Conservation (phyloP, 2,888 invertebrate species). For the Pasiphila rectangulata region DNA sequence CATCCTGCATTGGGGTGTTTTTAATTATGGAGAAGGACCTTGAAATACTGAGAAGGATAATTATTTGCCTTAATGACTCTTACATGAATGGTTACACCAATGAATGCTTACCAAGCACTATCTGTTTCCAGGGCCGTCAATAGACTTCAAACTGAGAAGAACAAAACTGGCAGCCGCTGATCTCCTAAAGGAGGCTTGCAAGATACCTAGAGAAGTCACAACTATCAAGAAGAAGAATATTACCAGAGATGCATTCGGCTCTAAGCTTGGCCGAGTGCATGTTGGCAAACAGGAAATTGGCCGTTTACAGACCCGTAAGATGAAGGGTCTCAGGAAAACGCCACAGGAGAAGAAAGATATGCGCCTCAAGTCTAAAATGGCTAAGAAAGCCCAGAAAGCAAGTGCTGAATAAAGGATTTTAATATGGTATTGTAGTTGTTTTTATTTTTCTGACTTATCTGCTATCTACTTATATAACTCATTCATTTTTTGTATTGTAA, state of each 20-base stretch:
- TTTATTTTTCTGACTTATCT: conserved; percentile 3
- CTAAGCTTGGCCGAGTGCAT: conserved; percentile 94
- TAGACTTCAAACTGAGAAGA: conserved; percentile 92
- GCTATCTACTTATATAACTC: no score
- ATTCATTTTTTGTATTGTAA: no score
- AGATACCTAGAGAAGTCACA: conserved; percentile 88
- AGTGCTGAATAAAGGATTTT: conserved; percentile 44
- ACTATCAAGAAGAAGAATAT: conserved; percentile 95
- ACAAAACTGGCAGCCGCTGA: conserved; percentile 94
- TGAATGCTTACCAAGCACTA: background rate
- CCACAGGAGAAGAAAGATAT: conserved; percentile 84
- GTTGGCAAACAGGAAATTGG: conserved; percentile 93
- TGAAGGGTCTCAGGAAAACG: conserved; percentile 92
- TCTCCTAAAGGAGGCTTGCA: conserved; percentile 90
- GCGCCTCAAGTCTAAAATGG: conserved; percentile 76
- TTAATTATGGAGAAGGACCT: no score
- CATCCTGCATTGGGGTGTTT: no score
- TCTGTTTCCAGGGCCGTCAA: conserved; percentile 88
- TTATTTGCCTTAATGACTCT: no score
- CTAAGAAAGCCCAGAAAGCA: conserved; percentile 50
- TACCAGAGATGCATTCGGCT: conserved; percentile 91
- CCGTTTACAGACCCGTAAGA: conserved; percentile 93
- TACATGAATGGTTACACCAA: no score
- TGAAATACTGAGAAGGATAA: no score
- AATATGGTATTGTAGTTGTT: conserved; percentile 12